These are phyloP conservation scores for Fistularia tabacaria DNA, from an alignment of 2,797 vertebrate genomes.

Conservation along the genomic window DNA sequence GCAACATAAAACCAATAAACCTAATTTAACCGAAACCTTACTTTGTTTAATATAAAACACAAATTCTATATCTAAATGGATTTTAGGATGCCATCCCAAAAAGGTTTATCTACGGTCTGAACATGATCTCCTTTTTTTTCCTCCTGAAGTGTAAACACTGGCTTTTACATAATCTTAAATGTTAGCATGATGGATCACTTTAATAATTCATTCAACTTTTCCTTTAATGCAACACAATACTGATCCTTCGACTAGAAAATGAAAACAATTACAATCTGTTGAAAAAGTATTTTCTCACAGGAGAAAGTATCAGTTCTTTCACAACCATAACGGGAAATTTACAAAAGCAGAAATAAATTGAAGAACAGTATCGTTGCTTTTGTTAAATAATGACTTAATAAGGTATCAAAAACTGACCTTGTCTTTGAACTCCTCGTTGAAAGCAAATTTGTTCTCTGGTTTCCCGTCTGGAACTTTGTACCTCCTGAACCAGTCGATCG, in stretches of 20 bases:
- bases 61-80: background rate
- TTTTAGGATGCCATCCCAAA: too few relatives aligned
- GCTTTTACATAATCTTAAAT: too few relatives aligned
- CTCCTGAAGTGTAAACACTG: too few relatives aligned
- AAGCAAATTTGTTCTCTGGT: constrained; percentile 94
- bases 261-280: background rate
- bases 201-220: too few relatives aligned
- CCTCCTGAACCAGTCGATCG: constrained; percentile 92
- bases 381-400: background rate
- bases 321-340: background rate
- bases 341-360: background rate
- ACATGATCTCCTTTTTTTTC: too few relatives aligned
- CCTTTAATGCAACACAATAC: too few relatives aligned
- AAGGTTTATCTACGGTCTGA: too few relatives aligned
- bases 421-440: constrained; percentile 91
- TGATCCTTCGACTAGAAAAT: background rate
- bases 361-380: background rate
- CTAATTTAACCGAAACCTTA: background rate
- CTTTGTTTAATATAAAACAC: background rate
- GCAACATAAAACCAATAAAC: constrained; percentile 21
- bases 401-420: constrained; percentile 73
- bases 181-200: too few relatives aligned
- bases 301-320: background rate
- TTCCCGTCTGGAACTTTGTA: constrained; percentile 99
- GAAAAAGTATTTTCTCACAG: background rate